phyloP scores from a whole-genome alignment of 2,888 invertebrate genomes.

The Operophtera brumata region DNA sequence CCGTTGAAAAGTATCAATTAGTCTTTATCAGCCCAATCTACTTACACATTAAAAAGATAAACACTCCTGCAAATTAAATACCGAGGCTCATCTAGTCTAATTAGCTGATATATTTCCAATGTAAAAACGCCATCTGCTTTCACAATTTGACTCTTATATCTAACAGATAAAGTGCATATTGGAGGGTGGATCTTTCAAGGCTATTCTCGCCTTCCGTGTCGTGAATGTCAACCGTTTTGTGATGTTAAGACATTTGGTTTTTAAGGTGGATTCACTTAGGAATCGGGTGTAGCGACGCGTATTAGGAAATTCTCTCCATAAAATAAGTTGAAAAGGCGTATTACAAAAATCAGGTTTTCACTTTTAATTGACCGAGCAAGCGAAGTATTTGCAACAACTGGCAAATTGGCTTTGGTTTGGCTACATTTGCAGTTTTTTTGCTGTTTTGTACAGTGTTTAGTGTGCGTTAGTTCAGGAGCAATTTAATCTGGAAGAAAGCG shows the following conservation, averaged over 20 bases:
- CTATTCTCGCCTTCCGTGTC: neutral
- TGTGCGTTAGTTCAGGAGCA: too few species aligned
- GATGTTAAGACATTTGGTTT: neutral
- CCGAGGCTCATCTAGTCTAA: constrained; percentile 4
- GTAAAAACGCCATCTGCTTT: neutral
- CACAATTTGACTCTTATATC: neutral
- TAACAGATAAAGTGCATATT: neutral
- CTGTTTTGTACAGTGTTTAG: too few species aligned
- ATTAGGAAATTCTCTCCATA: neutral
- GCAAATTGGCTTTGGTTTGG: too few species aligned
- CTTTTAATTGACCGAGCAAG: too few species aligned
- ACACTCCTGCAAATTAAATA: constrained; percentile 10
- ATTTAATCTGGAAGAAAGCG: too few species aligned
- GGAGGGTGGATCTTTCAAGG: neutral
- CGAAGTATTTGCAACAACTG: too few species aligned
- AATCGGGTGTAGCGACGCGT: neutral
- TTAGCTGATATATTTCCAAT: constrained; percentile 1
- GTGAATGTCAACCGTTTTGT: constrained; percentile 5
- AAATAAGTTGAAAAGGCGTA: neutral
- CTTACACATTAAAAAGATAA: constrained; percentile 9
- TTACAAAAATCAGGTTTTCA: neutral
- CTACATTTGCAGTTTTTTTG: too few species aligned
- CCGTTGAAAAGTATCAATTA: constrained; percentile 12
- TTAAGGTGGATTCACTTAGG: neutral
- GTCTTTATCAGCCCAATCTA: neutral